Conservation (phyloP, 2,888 invertebrate genomes). For the Polydrusus tereticollis region DNA sequence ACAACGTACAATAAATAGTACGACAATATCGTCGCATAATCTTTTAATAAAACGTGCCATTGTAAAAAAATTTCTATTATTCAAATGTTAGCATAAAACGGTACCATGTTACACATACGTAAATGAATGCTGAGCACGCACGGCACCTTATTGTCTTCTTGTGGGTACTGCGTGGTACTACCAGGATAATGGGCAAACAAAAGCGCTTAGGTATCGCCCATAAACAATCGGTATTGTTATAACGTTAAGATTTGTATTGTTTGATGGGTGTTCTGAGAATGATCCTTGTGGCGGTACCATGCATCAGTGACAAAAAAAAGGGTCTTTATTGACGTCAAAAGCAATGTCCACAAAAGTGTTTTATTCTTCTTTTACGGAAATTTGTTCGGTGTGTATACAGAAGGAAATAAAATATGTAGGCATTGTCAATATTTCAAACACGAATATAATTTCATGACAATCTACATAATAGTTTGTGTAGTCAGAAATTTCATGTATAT, state of each 20-base stretch:
- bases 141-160: background rate
- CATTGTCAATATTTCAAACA: too few species aligned
- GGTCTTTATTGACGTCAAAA: too few species aligned
- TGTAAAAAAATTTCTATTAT: slow-evolving; percentile 21
- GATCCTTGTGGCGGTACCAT: too few species aligned
- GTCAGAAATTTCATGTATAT: too few species aligned
- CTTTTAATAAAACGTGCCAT: background rate
- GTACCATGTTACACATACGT: slow-evolving; percentile 29
- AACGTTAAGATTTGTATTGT: background rate
- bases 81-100: slow-evolving; percentile 24
- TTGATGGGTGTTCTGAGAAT: background rate
- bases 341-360: too few species aligned
- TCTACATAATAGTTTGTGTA: too few species aligned
- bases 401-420: too few species aligned
- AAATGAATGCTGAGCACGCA: slow-evolving; percentile 29
- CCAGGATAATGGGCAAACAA: slow-evolving; percentile 1
- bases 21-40: background rate
- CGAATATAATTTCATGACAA: too few species aligned
- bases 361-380: too few species aligned
- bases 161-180: slow-evolving; percentile 2
- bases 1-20: background rate
- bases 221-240: background rate
- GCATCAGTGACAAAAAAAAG: too few species aligned
- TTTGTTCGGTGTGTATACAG: too few species aligned
- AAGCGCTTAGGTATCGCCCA: background rate